Evolutionary conservation across 2,113 vertebrate species (phyloP), one percentile per base, ranked within the genome.

Genomic region (Propithecus coquereli): DNA sequence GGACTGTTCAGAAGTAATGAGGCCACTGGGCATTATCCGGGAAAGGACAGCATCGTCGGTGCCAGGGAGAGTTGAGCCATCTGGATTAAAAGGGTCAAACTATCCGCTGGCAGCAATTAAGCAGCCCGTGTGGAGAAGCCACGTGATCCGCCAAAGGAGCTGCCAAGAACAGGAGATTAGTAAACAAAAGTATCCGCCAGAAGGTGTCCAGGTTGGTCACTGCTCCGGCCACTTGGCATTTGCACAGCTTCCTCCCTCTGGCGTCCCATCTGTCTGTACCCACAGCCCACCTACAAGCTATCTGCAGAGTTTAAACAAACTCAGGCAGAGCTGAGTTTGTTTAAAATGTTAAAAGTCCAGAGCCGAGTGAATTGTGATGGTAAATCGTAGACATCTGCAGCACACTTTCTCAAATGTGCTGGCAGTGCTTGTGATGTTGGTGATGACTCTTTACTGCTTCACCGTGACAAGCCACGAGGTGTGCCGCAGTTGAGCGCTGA

Each of bases 61-160:
- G 45, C 97, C 95, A 73, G 94, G 90, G 98, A 98, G 97, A 70
- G 95, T 96, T 74, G 96, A 97, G 96, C 98, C 98, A 98, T 98
- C 98, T 99, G 98, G 98, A 98, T 98, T 97, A 98, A 97, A 70
- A 98, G 98, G 98, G 98, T 98, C 98, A 98, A 94, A 97, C 94
- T 98, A 2, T 54, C 88, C 1, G 0, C 85, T 98, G 98, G 98
- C 98, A 98, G 96, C 73, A 91, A 61, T 87, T 92, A 96, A 94
- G 93, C 91, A 37, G 92, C 20, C 92, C 23, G 32, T 87, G 95
- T 70, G 88, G 96, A 0, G 79, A 89, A 95, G 93, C 82, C 97
- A 97, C 76, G 86, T 84, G 88, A 98, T 93, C 54, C 0, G 0
- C 94, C 66, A 23, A 92, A 98, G 96, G 97, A 66, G 74, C 97